Evolutionary conservation across 2,888 invertebrate genomes (phyloP).

Genomic region (Diaphora mendica): DNA sequence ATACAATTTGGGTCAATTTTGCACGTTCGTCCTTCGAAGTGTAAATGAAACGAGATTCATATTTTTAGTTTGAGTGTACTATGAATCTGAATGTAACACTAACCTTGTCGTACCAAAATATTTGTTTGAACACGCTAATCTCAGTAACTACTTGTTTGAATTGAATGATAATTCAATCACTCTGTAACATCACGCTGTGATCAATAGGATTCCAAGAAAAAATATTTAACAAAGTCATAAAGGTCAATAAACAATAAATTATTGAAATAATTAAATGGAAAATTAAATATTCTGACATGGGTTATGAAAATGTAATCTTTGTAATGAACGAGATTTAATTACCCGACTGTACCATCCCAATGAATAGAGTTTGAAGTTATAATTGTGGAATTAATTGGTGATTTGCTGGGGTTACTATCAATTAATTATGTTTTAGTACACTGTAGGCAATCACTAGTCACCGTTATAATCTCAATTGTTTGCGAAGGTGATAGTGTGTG

Average conservation of each 20-base stretch:
- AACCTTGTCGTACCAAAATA: background rate
- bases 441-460: background rate
- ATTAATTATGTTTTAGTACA: conserved; percentile 37
- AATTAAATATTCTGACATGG: background rate
- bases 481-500: background rate
- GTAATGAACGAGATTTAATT: background rate
- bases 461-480: background rate
- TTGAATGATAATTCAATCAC: no score
- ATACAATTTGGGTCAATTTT: background rate
- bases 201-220: no score
- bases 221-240: background rate
- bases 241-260: background rate
- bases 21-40: background rate
- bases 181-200: no score
- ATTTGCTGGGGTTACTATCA: conserved; percentile 34
- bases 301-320: background rate
- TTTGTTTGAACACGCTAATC: no score
- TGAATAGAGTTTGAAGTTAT: conserved; percentile 42
- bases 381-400: conserved; percentile 48
- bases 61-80: background rate
- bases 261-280: background rate
- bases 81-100: no score
- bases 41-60: background rate
- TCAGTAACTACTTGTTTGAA: no score
- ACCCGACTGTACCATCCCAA: conserved; percentile 27